These are phyloP conservation scores for Nymphalis io DNA, from an alignment of 1,140 invertebrate species.

Conservation along the genomic window DNA sequence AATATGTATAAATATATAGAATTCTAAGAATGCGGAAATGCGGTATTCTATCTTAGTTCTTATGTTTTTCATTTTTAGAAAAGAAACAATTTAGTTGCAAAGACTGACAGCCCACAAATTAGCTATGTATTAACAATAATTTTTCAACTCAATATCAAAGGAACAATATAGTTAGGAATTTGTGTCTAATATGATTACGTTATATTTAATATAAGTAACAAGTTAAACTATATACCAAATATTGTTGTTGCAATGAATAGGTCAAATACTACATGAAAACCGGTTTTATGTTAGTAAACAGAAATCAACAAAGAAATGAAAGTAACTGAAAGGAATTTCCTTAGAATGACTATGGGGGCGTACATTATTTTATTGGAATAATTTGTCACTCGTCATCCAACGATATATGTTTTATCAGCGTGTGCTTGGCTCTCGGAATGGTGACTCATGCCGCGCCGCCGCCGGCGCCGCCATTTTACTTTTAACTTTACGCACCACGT, in stretches of 20 bases:
- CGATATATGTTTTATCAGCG: slow-evolving; percentile 44
- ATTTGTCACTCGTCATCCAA: slow-evolving; percentile 7
- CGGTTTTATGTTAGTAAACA: slow-evolving; percentile 9
- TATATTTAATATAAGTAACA: too few relatives aligned
- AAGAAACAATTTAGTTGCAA: too few relatives aligned
- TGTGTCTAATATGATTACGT: too few relatives aligned
- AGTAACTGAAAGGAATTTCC: neutral
- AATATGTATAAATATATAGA: too few relatives aligned
- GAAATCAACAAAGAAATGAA: neutral
- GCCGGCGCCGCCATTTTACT: slow-evolving; percentile 73
- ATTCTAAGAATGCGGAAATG: too few relatives aligned
- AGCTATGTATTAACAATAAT: too few relatives aligned
- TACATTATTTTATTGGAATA: neutral
- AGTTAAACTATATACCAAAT: too few relatives aligned
- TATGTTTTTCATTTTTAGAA: too few relatives aligned
- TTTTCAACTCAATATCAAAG: too few relatives aligned
- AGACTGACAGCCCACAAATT: too few relatives aligned
- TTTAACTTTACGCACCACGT: slow-evolving; percentile 75
- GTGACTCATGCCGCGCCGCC: slow-evolving; percentile 48
- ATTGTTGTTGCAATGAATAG: neutral
- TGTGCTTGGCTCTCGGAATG: slow-evolving; percentile 43
- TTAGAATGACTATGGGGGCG: neutral
- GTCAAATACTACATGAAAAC: neutral
- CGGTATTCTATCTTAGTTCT: too few relatives aligned
- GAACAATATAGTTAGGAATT: too few relatives aligned